Evolutionary conservation across 2,113 vertebrate genomes (phyloP).

Genomic region (Xiphorhynchus elegans): DNA sequence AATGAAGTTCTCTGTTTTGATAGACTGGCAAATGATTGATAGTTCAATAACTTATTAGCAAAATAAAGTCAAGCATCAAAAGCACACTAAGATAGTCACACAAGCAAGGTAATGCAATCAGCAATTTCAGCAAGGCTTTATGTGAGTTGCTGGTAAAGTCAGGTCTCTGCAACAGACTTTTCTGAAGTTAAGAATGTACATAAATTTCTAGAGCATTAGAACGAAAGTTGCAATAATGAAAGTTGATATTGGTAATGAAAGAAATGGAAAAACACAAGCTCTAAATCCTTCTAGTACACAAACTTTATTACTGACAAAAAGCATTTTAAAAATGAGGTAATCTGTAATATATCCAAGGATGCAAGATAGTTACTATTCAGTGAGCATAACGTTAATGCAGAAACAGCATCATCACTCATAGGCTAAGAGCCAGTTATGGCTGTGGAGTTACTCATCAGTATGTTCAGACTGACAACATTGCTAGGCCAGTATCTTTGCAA

Average conservation of each 20-base stretch:
- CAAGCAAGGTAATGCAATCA: background rate
- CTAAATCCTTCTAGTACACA: background rate
- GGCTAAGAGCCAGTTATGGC: background rate
- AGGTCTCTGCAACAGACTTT: background rate
- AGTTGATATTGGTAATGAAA: background rate
- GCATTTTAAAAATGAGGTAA: constrained; percentile 21
- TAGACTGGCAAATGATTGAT: background rate
- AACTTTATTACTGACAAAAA: constrained; percentile 7
- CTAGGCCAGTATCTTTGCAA: background rate
- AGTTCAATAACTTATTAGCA: background rate
- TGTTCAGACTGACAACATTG: background rate
- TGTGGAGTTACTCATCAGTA: background rate
- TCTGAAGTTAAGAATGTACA: background rate
- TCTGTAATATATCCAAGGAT: background rate
- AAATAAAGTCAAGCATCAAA: constrained; percentile 4
- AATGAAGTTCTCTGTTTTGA: constrained; percentile 13
- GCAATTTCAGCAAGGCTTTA: background rate
- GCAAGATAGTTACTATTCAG: constrained; percentile 20
- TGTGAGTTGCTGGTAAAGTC: background rate
- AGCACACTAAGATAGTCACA: background rate
- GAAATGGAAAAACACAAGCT: background rate
- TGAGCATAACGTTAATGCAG: background rate
- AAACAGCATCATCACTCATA: background rate
- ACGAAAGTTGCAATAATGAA: background rate
- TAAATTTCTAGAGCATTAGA: background rate